These are phyloP conservation scores for Galendromus occidentalis DNA, from an alignment of 1,140 invertebrate species.

Conservation along the genomic window DNA sequence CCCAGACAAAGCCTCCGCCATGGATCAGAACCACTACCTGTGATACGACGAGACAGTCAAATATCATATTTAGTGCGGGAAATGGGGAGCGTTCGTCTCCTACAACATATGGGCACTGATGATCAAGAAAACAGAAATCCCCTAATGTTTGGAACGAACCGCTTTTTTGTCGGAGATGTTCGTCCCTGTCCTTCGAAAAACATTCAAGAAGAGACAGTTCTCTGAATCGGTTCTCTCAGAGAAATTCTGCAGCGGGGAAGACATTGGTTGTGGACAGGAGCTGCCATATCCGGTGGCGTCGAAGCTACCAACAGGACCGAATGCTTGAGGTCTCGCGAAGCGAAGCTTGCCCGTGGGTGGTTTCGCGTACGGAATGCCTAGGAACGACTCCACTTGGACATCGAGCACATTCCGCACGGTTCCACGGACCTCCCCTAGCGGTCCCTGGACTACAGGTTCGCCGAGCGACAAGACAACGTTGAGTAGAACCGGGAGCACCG, in stretches of 20 bases:
- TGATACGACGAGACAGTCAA: no score
- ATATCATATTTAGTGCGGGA: no score
- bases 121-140: neutral
- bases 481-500: no score
- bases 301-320: neutral
- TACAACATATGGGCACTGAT: no score
- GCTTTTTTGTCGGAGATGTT: neutral
- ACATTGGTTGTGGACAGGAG: neutral
- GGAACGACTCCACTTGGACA: neutral
- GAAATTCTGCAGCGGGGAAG: neutral
- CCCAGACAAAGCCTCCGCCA: neutral
- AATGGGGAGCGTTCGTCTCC: neutral
- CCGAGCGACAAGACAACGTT: no score
- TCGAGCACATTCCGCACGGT: neutral
- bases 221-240: neutral
- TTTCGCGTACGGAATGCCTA: neutral
- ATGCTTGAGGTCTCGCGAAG: neutral
- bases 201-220: neutral
- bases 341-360: neutral
- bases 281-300: neutral
- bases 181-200: neutral
- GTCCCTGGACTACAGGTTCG: no score
- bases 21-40: neutral
- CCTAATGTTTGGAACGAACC: neutral
- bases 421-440: no score